These are phyloP conservation scores for Drosophila bocki DNA, from an alignment of 1,140 invertebrate genomes.

Conservation along the genomic window DNA sequence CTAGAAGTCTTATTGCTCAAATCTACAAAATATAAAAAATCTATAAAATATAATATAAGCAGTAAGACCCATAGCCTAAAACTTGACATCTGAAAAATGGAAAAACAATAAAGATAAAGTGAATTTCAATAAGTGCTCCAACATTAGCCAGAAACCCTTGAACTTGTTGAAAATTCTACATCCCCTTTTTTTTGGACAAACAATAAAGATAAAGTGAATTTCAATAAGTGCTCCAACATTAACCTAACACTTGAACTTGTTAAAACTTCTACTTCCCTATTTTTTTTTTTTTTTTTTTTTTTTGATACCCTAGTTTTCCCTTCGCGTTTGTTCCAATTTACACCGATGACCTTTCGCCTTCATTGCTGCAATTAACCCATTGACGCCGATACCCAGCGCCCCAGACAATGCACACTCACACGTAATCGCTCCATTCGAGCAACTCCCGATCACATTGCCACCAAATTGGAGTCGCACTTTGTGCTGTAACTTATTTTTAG, in stretches of 20 bases:
- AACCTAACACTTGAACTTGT: not conserved
- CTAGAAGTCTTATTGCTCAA: too few species aligned
- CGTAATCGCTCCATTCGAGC: conserved; percentile 29
- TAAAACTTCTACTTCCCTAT: not conserved
- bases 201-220: too few species aligned
- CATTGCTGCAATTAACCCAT: conserved; percentile 68
- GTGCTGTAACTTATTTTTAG: conserved; percentile 82
- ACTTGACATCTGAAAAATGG: not conserved
- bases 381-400: conserved; percentile 40
- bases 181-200: too few species aligned
- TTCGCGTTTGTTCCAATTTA: conserved; percentile 36
- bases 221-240: not conserved
- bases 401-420: conserved; percentile 46
- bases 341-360: conserved; percentile 54
- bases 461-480: conserved; percentile 52
- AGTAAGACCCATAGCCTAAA: not conserved
- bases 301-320: not conserved
- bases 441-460: conserved; percentile 31
- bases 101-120: too few species aligned
- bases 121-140: too few species aligned
- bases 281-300: too few species aligned
- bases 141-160: not conserved
- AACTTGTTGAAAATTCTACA: not conserved
- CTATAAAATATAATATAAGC: not conserved
- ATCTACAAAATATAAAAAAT: not conserved